A percentile compares a stretch with the other conserved stretches of the same genome.
Evolutionary conservation across 1,140 invertebrate species (phyloP).

Genomic region (Andrena cerasifolii): DNA sequence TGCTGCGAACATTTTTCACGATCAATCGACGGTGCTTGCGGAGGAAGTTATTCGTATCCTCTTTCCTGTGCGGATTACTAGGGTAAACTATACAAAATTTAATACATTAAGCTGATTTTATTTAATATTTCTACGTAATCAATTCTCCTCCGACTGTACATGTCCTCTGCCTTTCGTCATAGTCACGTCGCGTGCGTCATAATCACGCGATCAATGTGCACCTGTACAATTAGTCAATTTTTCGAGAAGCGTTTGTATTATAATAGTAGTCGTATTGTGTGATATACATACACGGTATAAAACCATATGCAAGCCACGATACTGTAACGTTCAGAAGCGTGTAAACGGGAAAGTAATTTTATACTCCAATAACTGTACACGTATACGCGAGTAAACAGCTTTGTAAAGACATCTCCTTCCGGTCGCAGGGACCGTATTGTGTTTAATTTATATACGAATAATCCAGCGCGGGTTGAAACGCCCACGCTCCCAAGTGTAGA

Average conservation of each 20-base stretch:
- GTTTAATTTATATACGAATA: conserved; percentile 13
- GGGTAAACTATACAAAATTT: background rate
- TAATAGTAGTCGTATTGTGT: conserved; percentile 31
- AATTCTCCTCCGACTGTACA: conserved; percentile 10
- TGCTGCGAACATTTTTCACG: background rate
- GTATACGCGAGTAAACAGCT: conserved; percentile 22
- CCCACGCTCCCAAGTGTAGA: background rate
- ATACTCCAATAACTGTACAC: conserved; percentile 51
- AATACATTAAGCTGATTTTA: conserved; percentile 29
- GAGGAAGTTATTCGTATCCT: conserved; percentile 12
- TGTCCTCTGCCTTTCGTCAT: conserved; percentile 1
- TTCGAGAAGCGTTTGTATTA: conserved; percentile 35
- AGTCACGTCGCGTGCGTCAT: conserved; percentile 32
- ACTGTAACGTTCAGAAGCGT: conserved; percentile 48
- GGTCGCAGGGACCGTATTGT: background rate
- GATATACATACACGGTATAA: conserved; percentile 19
- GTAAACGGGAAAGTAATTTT: conserved; percentile 64
- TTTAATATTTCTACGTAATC: conserved; percentile 27
- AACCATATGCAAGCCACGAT: conserved; percentile 23
- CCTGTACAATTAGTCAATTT: conserved; percentile 29
- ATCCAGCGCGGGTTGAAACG: background rate
- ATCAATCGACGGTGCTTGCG: conserved; percentile 34
- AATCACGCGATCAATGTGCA: conserved; percentile 30
- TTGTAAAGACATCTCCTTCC: background rate
- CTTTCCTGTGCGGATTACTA: background rate